Evolutionary conservation across 2,888 invertebrate genomes (phyloP).

Genomic region (Xylota sylvarum): DNA sequence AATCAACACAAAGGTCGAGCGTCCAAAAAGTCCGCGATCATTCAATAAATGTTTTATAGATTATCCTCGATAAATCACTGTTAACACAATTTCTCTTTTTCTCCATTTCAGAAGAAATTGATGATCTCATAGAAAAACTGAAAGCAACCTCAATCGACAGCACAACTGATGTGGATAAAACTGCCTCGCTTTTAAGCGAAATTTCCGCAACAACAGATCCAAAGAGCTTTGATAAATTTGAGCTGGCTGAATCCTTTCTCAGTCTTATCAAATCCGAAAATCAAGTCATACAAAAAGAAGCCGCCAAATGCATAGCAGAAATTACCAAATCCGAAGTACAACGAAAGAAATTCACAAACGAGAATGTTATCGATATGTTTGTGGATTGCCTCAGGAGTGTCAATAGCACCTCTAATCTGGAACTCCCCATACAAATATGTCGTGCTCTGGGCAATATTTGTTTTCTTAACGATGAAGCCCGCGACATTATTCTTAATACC

Average conservation of each 20-base stretch:
- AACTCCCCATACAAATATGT: conserved; percentile 90
- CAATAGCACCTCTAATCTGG: conserved; percentile 82
- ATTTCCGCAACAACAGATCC: conserved; percentile 84
- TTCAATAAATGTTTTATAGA: too few species aligned
- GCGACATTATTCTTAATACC: conserved; percentile 85
- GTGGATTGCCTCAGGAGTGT: conserved; percentile 85
- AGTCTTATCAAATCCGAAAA: conserved; percentile 83
- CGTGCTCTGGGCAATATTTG: conserved; percentile 95
- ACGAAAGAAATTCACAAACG: conserved; percentile 89
- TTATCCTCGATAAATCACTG: background rate
- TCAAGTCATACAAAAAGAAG: conserved; percentile 86
- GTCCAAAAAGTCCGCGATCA: too few species aligned
- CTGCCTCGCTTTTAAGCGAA: conserved; percentile 81
- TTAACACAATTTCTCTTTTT: background rate
- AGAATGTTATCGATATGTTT: conserved; percentile 87
- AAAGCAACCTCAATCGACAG: conserved; percentile 81
- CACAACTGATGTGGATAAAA: conserved; percentile 78
- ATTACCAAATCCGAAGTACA: conserved; percentile 92
- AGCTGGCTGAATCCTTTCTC: conserved; percentile 83
- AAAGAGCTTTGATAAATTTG: conserved; percentile 83
- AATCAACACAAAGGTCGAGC: too few species aligned
- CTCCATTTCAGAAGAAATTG: conserved; percentile 82
- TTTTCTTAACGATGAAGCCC: conserved; percentile 92
- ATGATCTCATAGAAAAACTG: conserved; percentile 83
- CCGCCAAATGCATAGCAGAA: conserved; percentile 92